Evolutionary conservation across 1,140 invertebrate species (phyloP).

Genomic region (Antheraea pernyi): DNA sequence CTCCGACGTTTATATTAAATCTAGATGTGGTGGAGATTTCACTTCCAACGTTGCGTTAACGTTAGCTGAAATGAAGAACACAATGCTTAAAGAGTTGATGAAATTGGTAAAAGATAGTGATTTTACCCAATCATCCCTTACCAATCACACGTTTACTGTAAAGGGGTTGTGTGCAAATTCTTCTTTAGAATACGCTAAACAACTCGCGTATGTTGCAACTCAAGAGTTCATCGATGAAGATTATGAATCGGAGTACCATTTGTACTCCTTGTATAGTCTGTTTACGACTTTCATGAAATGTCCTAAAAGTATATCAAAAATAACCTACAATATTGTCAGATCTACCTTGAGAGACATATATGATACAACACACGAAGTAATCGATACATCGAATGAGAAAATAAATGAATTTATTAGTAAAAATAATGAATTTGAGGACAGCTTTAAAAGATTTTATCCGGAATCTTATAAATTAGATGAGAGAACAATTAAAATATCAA

Average conservation of each 20-base stretch:
- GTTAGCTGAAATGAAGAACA: slow-evolving; percentile 71
- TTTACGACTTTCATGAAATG: slow-evolving; percentile 49
- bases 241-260: slow-evolving; percentile 16
- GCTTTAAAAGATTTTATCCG: slow-evolving; percentile 48
- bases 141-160: slow-evolving; percentile 52
- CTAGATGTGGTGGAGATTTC: slow-evolving; percentile 78
- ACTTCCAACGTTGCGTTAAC: slow-evolving; percentile 54
- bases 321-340: slow-evolving; percentile 34
- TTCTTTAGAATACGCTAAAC: slow-evolving; percentile 46
- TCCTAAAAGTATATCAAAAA: slow-evolving; percentile 28
- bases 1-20: slow-evolving; percentile 85
- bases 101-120: slow-evolving; percentile 42
- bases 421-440: slow-evolving; percentile 21
- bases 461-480: slow-evolving; percentile 41
- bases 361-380: slow-evolving; percentile 15
- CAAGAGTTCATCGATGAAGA: slow-evolving; percentile 29
- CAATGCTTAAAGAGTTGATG: slow-evolving; percentile 64
- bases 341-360: slow-evolving; percentile 24
- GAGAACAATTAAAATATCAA: slow-evolving; percentile 28
- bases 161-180: slow-evolving; percentile 55
- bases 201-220: slow-evolving; percentile 41
- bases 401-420: slow-evolving; percentile 25
- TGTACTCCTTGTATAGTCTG: slow-evolving; percentile 36
- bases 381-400: slow-evolving; percentile 34
- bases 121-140: slow-evolving; percentile 15